Conservation (phyloP, 2,797 vertebrate genomes). For the Sebastes minor region DNA sequence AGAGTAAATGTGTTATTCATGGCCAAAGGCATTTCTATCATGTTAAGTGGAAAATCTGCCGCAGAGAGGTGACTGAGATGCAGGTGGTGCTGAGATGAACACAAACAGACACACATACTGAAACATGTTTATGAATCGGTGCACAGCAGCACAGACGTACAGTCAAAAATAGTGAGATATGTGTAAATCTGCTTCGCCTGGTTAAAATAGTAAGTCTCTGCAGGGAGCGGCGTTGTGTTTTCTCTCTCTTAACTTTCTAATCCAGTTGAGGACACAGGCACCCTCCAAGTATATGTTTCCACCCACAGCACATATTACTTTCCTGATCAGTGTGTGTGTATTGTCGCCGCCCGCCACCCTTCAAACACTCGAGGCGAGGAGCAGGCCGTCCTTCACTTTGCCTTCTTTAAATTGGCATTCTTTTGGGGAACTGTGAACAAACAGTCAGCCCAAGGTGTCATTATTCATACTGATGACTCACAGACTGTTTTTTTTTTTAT, state of each 20-base stretch:
- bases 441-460: conserved; percentile 52
- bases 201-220: conserved; percentile 44
- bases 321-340: conserved; percentile 37
- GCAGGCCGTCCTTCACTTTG: conserved; percentile 49
- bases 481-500: conserved; percentile 9
- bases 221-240: conserved; percentile 27
- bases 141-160: conserved; percentile 25
- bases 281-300: conserved; percentile 35
- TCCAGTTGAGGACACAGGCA: conserved; percentile 28
- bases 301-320: conserved; percentile 48
- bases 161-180: conserved; percentile 39
- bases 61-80: conserved; percentile 60
- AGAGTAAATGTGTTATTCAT: conserved; percentile 73
- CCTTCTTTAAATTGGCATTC: conserved; percentile 48
- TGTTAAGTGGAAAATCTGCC: conserved; percentile 73
- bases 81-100: conserved; percentile 59
- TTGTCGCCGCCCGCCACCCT: conserved; percentile 30
- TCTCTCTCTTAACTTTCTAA: conserved; percentile 47
- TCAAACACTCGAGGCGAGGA: conserved; percentile 36
- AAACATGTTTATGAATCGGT: conserved; percentile 32
- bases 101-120: conserved; percentile 17
- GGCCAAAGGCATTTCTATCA: conserved; percentile 70
- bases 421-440: conserved; percentile 55
- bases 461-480: conserved; percentile 57
- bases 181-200: conserved; percentile 38